Evolutionary conservation across 2,888 invertebrate genomes (phyloP).

Genomic region (Agrotis segetum): DNA sequence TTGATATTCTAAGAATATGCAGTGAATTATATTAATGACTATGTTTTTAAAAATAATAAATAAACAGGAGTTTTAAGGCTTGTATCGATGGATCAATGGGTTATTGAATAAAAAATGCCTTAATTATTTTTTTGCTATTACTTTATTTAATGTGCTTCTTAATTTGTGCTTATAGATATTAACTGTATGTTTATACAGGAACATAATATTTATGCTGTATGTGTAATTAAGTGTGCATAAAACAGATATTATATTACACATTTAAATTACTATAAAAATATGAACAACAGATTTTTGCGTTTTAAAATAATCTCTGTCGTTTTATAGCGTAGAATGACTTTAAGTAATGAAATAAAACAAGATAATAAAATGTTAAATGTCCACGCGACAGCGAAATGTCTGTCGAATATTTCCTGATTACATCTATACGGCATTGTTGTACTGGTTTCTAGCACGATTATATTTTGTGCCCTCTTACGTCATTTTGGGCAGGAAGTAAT

Average conservation of each 20-base stretch:
- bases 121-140: slow-evolving; percentile 68
- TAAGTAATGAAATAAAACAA: slow-evolving; percentile 74
- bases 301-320: slow-evolving; percentile 53
- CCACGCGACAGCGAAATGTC: slow-evolving; percentile 77
- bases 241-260: neutral
- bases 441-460: slow-evolving; percentile 78
- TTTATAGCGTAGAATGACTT: slow-evolving; percentile 68
- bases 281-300: slow-evolving; percentile 34
- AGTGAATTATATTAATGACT: neutral
- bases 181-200: slow-evolving; percentile 11
- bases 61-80: neutral
- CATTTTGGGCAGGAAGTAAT: slow-evolving; percentile 62
- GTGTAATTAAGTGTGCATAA: slow-evolving; percentile 43
- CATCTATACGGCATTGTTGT: slow-evolving; percentile 80
- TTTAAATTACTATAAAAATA: slow-evolving; percentile 15
- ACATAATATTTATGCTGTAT: slow-evolving; percentile 58
- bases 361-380: slow-evolving; percentile 78
- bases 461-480: slow-evolving; percentile 55
- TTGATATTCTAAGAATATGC: slow-evolving; percentile 43
- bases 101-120: slow-evolving; percentile 60
- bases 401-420: slow-evolving; percentile 77
- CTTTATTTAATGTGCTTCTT: slow-evolving; percentile 73
- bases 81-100: slow-evolving; percentile 31
- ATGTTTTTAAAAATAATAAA: too few species aligned
- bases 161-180: slow-evolving; percentile 70